These are phyloP conservation scores for Gryon sp. DNA, from an alignment of 1,140 invertebrate genomes.

Conservation along the genomic window DNA sequence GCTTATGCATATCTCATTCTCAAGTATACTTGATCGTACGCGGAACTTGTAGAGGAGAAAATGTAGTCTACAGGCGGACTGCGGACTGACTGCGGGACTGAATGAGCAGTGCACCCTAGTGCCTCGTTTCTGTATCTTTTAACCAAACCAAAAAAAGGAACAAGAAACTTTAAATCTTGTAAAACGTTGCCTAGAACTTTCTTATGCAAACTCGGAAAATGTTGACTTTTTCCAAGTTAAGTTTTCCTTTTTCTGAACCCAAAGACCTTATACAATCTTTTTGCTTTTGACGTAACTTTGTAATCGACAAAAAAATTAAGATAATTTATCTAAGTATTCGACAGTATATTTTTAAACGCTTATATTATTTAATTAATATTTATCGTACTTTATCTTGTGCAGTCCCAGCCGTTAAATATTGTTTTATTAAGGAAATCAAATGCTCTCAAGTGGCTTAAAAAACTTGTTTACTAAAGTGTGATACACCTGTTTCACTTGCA, in stretches of 20 bases:
- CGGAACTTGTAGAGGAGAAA: constrained; percentile 47
- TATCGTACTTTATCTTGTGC: no score
- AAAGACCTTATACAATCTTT: constrained; percentile 23
- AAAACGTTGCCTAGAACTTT: constrained; percentile 30
- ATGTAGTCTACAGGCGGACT: constrained; percentile 26
- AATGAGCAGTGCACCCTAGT: constrained; percentile 43
- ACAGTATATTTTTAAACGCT: no score
- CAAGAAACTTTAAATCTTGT: constrained; percentile 14
- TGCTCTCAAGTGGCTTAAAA: constrained; percentile 10
- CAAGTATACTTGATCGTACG: constrained; percentile 28
- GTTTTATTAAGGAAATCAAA: constrained; percentile 24
- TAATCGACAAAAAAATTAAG: background rate
- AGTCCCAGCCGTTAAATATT: no score
- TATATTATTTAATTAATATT: no score
- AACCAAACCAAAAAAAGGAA: constrained; percentile 33
- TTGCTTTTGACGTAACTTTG: constrained; percentile 6
- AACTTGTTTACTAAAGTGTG: constrained; percentile 56
- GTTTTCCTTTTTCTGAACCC: constrained; percentile 9
- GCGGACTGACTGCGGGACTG: constrained; percentile 6
- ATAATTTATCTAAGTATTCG: no score
- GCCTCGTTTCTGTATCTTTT: constrained; percentile 56
- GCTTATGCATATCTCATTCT: constrained; percentile 27
- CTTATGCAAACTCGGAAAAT: constrained; percentile 28
- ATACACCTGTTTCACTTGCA: constrained; percentile 53
- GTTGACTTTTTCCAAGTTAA: constrained; percentile 22